Evolutionary conservation across 2,888 invertebrate genomes (phyloP), one percentile per base, ranked within the genome.

Genomic region (Epinotia brunnichana): DNA sequence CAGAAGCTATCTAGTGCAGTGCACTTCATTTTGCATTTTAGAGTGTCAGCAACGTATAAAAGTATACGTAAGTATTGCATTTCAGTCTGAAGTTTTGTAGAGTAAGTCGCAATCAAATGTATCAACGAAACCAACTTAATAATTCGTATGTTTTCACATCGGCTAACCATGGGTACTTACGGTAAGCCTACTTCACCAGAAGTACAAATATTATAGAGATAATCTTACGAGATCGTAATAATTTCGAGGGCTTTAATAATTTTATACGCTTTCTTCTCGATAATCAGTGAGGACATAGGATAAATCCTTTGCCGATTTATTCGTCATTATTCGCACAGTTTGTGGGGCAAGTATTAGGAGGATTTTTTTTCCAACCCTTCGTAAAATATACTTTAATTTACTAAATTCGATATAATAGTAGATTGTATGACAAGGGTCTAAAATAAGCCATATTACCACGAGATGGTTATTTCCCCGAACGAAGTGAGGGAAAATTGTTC

Each of bases 21-120:
- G 54, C 24, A 54, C 64, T 39, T 66, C 64, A 66, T 66, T 66
- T 66, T 54, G 64, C 64, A 66, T 66, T 66, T 66, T 39, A 54
- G 64, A 66, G 64, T 41, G 64, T 66, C 64, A 66, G 64, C 64
- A 54, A 19, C 54, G 39, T 54, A 39, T 64, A 48, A 5, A 61
- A 48, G 44, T 21, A 13, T 44, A 44, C 53, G 17, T 53, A 48
- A 48, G 15, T 19, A 53, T 17, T 53, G 53, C 53, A 19, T 4
- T 53, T 29, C n/a, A 59, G 10, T 17, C 17, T 59, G 59, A 35
- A 59, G 17, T 59, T 29, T 59, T 17, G 35, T 15, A 13, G 44
- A 15, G 24, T n/a, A 41, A 56, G 41, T 41, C n/a, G 19, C 11
- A 11, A 60, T 60, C 15, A 9, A 59, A 35, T 35, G 15, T 2